Conservation (phyloP, 2,888 invertebrate genomes). For the Chironomus riparius region DNA sequence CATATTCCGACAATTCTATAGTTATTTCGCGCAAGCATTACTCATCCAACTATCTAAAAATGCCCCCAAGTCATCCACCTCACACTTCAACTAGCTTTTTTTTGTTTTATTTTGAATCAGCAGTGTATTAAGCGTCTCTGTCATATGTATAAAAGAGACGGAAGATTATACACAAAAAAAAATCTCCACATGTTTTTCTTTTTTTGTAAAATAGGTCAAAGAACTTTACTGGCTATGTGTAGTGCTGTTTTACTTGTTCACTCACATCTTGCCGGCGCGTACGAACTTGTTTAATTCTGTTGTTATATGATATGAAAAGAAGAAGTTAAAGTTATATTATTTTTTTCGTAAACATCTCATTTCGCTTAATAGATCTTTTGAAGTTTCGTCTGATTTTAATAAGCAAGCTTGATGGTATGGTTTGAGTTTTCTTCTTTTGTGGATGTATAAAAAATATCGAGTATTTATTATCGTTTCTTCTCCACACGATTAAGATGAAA, state of each 20-base stretch:
- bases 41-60: no score
- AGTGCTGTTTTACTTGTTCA: background rate
- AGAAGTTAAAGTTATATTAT: background rate
- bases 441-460: background rate
- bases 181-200: background rate
- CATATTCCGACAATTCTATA: no score
- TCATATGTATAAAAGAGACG: background rate
- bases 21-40: no score
- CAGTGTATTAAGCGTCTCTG: no score
- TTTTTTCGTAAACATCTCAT: slow-evolving; percentile 1
- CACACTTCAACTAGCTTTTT: no score
- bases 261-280: background rate
- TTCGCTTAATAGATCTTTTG: background rate
- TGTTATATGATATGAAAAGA: background rate
- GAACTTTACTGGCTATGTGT: slow-evolving; percentile 4
- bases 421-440: no score
- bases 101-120: no score
- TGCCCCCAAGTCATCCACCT: no score
- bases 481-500: background rate
- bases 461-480: background rate
- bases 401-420: background rate
- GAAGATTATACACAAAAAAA: background rate
- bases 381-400: background rate
- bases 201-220: slow-evolving; percentile 5
- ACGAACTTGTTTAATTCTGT: background rate